Base-by-base conservation (phyloP, 2,888 invertebrate species). In the Amaurobius ferox region DNA sequence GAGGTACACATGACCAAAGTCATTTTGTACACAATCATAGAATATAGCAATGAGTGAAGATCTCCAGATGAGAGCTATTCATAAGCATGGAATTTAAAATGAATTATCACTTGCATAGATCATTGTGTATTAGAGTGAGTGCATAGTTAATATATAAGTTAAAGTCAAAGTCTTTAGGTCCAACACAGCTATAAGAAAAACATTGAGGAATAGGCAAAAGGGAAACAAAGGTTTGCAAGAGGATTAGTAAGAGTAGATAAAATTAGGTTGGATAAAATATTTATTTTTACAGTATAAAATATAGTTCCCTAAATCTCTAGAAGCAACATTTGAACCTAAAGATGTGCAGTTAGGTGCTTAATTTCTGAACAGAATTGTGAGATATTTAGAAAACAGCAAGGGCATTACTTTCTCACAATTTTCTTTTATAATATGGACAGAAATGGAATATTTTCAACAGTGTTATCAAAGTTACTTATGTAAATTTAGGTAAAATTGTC, bases 51-150 rank as follows among this genome's bases (percentile, higher is more conserved):
- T 44, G 66, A 76, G 48, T 76, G 76, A 44, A 64, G 55, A 30
- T 66, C 44, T 64, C 48, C 64, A 62, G 61, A 30, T 23, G 35
- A 72, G 35, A 72, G 29, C 30, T 32, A 32, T 35, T 26, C 35
- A 35, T 55, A 55, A 55, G 66, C 32, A 30, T 66, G 76, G 48
- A 76, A 73, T 68, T 68, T 68, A 16, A 68, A 76, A 76, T 40
- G 61, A 62, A 28, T 79, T 70, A 26, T 48, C 32, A 68, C 48
- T 79, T 79, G 79, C 66, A 79, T 66, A 72, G 72, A 79, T 72
- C 32, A 72, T 29, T 66, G 30, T 64, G 28, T 35, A 67, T 68
- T 77, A 66, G 26, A 66, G 79, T 79, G 79, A 71, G 79, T 79
- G 79, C 79, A 79, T 48, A 79, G 66, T 66, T 66, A 32, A 32